Conservation (phyloP, 2,888 invertebrate species). For the Standfussiana lucernea region DNA sequence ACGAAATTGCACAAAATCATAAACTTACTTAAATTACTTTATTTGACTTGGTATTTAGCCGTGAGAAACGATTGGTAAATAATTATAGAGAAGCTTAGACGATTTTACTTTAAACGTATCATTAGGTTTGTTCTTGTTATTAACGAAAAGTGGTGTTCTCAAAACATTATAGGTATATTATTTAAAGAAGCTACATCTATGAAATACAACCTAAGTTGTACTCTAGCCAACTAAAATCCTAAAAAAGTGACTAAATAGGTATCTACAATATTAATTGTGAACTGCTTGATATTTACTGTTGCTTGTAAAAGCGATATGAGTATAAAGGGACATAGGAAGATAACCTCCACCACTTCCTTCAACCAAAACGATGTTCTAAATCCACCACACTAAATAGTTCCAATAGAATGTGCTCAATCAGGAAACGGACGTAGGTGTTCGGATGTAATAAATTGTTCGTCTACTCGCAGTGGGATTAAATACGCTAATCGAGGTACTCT, state of each 20-base stretch:
- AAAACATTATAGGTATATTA: not conserved
- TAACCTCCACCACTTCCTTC: not conserved
- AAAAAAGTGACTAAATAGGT: not conserved
- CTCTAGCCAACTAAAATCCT: not conserved
- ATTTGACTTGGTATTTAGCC: slow-evolving; percentile 32
- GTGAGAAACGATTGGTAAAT: slow-evolving; percentile 58
- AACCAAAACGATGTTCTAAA: not conserved
- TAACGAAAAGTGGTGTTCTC: not conserved
- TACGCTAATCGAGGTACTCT: slow-evolving; percentile 60
- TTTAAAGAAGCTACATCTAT: not conserved
- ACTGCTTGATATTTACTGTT: not conserved
- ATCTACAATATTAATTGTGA: not conserved
- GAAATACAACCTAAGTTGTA: not conserved
- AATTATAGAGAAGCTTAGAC: slow-evolving; percentile 39
- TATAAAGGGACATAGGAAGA: not conserved
- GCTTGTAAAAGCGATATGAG: not conserved
- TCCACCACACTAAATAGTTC: slow-evolving; percentile 5
- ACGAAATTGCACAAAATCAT: slow-evolving; percentile 57
- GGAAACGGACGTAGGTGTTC: slow-evolving; percentile 49
- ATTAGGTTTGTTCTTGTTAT: slow-evolving; percentile 26
- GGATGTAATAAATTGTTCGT: slow-evolving; percentile 51
- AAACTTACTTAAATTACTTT: slow-evolving; percentile 42
- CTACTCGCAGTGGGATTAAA: slow-evolving; percentile 29
- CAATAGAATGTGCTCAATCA: slow-evolving; percentile 10
- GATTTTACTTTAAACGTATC: slow-evolving; percentile 27